Evolutionary conservation across 2,113 vertebrate genomes (phyloP).

Genomic region (Emydura subglobosa): DNA sequence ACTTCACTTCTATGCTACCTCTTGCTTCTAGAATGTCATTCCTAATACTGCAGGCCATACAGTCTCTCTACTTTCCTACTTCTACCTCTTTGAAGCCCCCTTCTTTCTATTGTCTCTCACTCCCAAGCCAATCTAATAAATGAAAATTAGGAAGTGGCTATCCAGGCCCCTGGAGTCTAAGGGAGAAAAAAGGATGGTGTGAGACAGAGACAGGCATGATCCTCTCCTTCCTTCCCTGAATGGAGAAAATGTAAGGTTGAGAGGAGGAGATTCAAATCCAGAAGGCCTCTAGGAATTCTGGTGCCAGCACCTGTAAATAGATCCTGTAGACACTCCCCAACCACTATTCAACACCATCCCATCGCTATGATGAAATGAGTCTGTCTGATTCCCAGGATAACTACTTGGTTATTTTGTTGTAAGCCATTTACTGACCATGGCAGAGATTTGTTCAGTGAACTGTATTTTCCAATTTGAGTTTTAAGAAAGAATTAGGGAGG

Average conservation of each 20-base stretch:
- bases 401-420: not conserved
- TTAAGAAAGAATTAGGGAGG: slow-evolving; percentile 14
- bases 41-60: not conserved
- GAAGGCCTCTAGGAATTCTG: not conserved
- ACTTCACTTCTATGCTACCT: not conserved
- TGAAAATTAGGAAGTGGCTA: not conserved
- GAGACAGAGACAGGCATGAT: not conserved
- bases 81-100: not conserved
- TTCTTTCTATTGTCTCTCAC: not conserved
- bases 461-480: slow-evolving; percentile 26
- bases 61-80: not conserved
- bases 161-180: not conserved
- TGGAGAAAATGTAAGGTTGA: not conserved
- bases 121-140: not conserved
- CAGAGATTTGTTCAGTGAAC: not conserved
- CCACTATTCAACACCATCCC: not conserved
- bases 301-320: not conserved
- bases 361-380: not conserved
- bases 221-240: not conserved
- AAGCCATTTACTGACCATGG: not conserved
- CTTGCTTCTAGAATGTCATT: not conserved
- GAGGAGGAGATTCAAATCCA: not conserved
- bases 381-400: not conserved
- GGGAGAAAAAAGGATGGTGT: not conserved
- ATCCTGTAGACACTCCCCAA: not conserved